Evolutionary conservation across 2,888 invertebrate species (phyloP), one percentile per base, ranked within the genome.

Genomic region (Drosophila nr. perissopoda): DNA sequence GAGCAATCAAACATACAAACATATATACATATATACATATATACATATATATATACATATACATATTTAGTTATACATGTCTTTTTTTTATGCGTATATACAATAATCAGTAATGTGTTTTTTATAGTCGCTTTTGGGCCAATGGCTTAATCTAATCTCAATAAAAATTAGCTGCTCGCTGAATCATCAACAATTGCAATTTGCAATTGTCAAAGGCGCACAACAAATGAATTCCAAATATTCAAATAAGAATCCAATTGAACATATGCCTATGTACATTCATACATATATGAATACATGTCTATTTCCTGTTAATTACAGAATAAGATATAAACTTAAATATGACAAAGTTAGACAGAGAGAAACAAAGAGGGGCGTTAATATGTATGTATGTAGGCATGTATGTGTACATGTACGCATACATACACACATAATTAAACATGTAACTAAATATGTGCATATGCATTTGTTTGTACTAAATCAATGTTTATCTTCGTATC

Each of bases 311-410:
- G 10, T n/a, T 10, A 10, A 40, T 5, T 36, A 16, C 33, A 33
- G 33, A 11, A 33, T 38, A 49, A 56, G 68, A 68, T 56, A 49
- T 49, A 69, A 56, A 56, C 49, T 56, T 40, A 13, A 40, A 68
- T 54, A 48, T 69, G 25, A 34, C 36, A 48, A 34, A 31, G 21
- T 46, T 36, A 46, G 1, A 11, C 2, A 40, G 59, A 16, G 36
- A 29, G 21, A 34, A 34, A 25, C 31, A 25, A 16, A 48, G 25
- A 33, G 25, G 70, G 54, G 72, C 71, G 72, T 51, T n/a, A 11
- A 46, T 21, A 46, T 46, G 6, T 46, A 21, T 21, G 46, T 21
- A 36, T 36, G 36, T 16, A 16, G 13, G 10, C 5, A 64, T 51
- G 5, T 36, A 56, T 40, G 10, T n/a, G 8, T 40, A n/a, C 4